Base-by-base conservation (phyloP, 2,888 invertebrate genomes). In the Lithosia quadra region DNA sequence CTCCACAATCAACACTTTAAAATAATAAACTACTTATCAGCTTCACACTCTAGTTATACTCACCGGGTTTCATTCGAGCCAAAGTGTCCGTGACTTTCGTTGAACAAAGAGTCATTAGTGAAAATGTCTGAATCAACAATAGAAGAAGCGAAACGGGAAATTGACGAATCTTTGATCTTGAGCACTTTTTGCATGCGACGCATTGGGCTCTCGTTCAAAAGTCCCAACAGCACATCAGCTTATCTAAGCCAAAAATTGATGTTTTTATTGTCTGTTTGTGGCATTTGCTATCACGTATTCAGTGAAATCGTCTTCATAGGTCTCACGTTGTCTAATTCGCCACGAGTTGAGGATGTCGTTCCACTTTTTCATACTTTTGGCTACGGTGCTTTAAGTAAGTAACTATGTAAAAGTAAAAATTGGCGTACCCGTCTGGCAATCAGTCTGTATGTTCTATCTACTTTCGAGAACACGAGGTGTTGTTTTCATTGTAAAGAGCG, bases 361-460 rank as follows among this genome's bases (percentile, higher is more conserved):
- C 94, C 93, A 78, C 89, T 93, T 84, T 91, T 94, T 71, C 94
- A 94, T 79, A 92, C 92, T 75, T 91, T 93, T 81, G 94, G 94
- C 72, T 95, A 94, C 83, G 94, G 93, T 68, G 85, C 88, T 81
- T 88, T 94, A 82, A 92, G 94, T 94, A 86, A 92, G 93, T 88
- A 83, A 69, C 79, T 72, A 71, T 72, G 75, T 74, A 73, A 73
- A 73, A 78, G 63, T 73, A 74, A 73, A 68, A 66, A 69, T 67
- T 73, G 70, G 76, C 65, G 39, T 72, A 73, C 63, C 69, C 60
- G 78, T 81, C 77, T 79, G 73, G 13, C 55, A 59, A 65, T 72
- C 61, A 60, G 60, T 72, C 71, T 79, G 65, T 63, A 62, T 59
- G 69, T 69, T 68, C 36, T 56, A 69, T 67, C 72, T 72, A 72